Base-by-base conservation (phyloP, 2,888 invertebrate genomes). In the Pycnomerus fuliginosus region DNA sequence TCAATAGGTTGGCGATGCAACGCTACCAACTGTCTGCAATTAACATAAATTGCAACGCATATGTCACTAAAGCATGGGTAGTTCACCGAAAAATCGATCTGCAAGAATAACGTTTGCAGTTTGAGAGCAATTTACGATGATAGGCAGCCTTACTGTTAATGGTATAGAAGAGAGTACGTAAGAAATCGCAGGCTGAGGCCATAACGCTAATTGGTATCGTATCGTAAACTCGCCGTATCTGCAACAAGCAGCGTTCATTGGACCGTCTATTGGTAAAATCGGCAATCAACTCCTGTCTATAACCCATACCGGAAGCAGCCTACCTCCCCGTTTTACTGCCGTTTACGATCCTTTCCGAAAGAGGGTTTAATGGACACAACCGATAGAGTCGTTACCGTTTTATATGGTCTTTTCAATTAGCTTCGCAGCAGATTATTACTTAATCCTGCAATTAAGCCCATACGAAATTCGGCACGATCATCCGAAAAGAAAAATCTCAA, bases 21-120 rank as follows among this genome's bases (percentile, higher is more conserved):
- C 57, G 56, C 61, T 53, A 54, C 60, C 64, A 56, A 65, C 68
- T 67, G 66, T 65, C 67, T 62, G 62, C 67, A 67, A 66, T 68
- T 68, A 69, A 64, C 56, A 65, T 58, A 62, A 57, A 67, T 65
- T 59, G 54, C 51, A 47, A 54, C 34, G 41, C 34, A 41, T 41
- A 34, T 41, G 41, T 33, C 33, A 38, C 16, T 8, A n/a, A n/a
- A n/a, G n/a, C n/a, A n/a, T n/a, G n/a, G n/a, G n/a, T n/a, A n/a
- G n/a, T n/a, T n/a, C n/a, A n/a, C n/a, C n/a, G n/a, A n/a, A n/a
- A n/a, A n/a, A 23, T 23, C 23, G 23, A 23, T 23, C 23, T 23
- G 23, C 2, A 23, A n/a, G 23, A 11, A 23, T 23, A 23, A 23
- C 23, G 11, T 23, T 23, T 23, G 23, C 11, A 23, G 28, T 28